Conservation (phyloP, 2,113 vertebrate species). For the Rhagologus leucostigma region DNA sequence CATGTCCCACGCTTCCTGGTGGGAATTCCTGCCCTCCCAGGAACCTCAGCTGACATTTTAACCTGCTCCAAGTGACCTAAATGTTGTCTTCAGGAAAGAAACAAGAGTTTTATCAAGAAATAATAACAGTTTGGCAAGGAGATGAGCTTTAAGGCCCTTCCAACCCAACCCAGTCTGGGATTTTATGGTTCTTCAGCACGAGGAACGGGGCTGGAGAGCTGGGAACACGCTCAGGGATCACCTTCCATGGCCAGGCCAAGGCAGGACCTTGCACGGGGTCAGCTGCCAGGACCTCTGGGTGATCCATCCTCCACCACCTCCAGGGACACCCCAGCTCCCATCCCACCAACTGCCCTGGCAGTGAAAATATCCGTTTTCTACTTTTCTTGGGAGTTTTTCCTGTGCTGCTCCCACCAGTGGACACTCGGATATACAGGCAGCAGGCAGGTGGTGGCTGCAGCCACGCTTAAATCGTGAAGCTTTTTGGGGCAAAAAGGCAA, state of each 20-base stretch:
- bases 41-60: fast-evolving
- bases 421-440: fast-evolving
- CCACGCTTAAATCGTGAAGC: fast-evolving
- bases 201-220: background rate
- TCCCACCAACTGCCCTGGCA: background rate
- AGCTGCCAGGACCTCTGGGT: background rate
- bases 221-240: fast-evolving
- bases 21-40: background rate
- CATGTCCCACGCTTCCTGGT: fast-evolving
- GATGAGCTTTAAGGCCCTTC: background rate
- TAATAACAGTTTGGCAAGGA: background rate
- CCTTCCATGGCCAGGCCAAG: background rate
- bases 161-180: fast-evolving
- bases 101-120: background rate
- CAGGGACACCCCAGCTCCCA: background rate
- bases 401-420: background rate
- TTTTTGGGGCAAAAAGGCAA: background rate
- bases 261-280: fast-evolving
- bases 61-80: background rate
- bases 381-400: fast-evolving
- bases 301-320: background rate
- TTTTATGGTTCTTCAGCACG: background rate
- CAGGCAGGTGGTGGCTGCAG: background rate
- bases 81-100: background rate
- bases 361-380: fast-evolving